These are phyloP conservation scores for Punctoribates punctum DNA, from an alignment of 2,888 invertebrate genomes.

Conservation along the genomic window DNA sequence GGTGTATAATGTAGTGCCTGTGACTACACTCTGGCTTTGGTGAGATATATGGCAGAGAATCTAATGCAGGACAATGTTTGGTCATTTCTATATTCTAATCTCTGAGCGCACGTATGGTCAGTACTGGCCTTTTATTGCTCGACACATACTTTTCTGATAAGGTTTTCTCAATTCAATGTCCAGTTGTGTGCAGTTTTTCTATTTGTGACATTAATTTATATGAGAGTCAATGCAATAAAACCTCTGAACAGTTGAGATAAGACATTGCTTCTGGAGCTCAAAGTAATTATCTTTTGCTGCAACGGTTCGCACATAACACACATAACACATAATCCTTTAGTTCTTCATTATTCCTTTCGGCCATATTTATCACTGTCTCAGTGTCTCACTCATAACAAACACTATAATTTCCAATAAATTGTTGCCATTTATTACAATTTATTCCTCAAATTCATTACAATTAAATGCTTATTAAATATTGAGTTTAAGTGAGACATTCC, in stretches of 20 bases:
- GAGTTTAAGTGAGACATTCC: no score
- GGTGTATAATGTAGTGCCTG: slow-evolving; percentile 34
- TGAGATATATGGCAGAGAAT: slow-evolving; percentile 24
- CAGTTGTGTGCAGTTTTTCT: slow-evolving; percentile 23
- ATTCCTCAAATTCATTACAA: no score
- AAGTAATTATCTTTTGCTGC: slow-evolving; percentile 37
- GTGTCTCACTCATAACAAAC: slow-evolving; percentile 1
- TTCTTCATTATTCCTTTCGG: slow-evolving; percentile 29
- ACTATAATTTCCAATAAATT: slow-evolving; percentile 22
- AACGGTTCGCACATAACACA: not conserved
- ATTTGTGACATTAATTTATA: slow-evolving; percentile 38
- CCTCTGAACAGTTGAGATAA: slow-evolving; percentile 39
- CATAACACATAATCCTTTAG: slow-evolving; percentile 34
- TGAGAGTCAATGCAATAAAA: slow-evolving; percentile 38
- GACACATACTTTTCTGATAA: slow-evolving; percentile 34
- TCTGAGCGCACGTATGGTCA: slow-evolving; percentile 32
- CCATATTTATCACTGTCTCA: slow-evolving; percentile 38
- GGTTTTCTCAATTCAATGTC: slow-evolving; percentile 37
- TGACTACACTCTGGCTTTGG: slow-evolving; percentile 17
- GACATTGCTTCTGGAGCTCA: slow-evolving; percentile 27
- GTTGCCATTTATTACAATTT: not conserved
- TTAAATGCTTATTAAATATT: no score
- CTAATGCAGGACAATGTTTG: slow-evolving; percentile 31
- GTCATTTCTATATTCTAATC: slow-evolving; percentile 35
- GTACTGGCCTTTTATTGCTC: slow-evolving; percentile 31